These are phyloP conservation scores for Rotaria socialis DNA, from an alignment of 2,888 invertebrate species.

Conservation along the genomic window DNA sequence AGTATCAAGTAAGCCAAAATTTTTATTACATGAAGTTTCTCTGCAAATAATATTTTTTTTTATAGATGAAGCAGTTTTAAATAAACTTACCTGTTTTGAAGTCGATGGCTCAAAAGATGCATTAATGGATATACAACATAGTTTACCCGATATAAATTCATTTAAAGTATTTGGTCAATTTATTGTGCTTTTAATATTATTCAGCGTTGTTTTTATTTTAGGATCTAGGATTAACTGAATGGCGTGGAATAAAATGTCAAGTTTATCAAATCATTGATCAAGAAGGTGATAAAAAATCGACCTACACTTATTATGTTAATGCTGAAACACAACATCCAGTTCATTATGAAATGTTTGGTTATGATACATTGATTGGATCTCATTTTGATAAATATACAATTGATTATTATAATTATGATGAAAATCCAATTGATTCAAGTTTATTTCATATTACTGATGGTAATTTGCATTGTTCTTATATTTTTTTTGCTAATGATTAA, in stretches of 20 bases:
- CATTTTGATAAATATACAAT: conserved; percentile 91
- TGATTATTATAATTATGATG: conserved; percentile 67
- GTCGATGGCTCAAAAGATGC: conserved; percentile 71
- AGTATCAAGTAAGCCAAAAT: conserved; percentile 74
- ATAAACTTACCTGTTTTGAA: conserved; percentile 75
- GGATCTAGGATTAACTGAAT: conserved; percentile 56
- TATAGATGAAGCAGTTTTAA: conserved; percentile 66
- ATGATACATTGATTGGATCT: conserved; percentile 82
- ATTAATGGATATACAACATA: conserved; percentile 69
- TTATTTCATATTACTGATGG: conserved; percentile 4
- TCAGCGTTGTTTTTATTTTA: conserved; percentile 41
- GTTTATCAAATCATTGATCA: conserved; percentile 72
- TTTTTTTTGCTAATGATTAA: too few relatives aligned
- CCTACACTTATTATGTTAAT: conserved; percentile 80
- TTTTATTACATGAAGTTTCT: conserved; percentile 69
- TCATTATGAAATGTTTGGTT: conserved; percentile 87
- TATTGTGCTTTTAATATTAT: background rate
- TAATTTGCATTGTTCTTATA: background rate
- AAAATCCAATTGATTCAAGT: conserved; percentile 5
- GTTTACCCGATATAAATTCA: conserved; percentile 72
- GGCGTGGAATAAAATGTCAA: conserved; percentile 70
- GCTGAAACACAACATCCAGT: conserved; percentile 62
- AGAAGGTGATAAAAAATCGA: conserved; percentile 75
- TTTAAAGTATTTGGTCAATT: conserved; percentile 66
- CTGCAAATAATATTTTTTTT: background rate